phyloP scores from a whole-genome alignment of 2,113 vertebrate genomes.

The Vimba vimba region DNA sequence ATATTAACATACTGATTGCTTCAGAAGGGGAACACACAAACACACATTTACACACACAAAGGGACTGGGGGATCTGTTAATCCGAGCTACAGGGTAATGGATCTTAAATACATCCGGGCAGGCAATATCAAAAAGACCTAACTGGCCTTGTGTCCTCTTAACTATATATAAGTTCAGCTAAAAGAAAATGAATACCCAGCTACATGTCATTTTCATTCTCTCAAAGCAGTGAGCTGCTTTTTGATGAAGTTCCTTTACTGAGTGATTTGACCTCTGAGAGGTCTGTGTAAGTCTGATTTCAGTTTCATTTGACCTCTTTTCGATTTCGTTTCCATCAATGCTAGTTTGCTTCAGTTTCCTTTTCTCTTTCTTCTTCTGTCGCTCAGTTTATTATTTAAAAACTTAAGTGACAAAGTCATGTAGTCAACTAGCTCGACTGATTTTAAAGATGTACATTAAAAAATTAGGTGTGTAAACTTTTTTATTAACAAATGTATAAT shows the following conservation, averaged over 20 bases:
- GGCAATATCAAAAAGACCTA: slow-evolving; percentile 47
- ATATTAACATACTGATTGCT: slow-evolving; percentile 69
- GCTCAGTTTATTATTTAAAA: neutral
- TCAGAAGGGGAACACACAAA: slow-evolving; percentile 51
- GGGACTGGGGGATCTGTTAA: slow-evolving; percentile 50
- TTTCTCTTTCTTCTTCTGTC: neutral
- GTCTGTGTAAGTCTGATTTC: slow-evolving; percentile 60
- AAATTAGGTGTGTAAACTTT: neutral
- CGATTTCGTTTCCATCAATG: neutral
- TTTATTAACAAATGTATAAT: neutral
- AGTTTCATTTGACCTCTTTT: neutral
- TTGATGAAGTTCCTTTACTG: neutral
- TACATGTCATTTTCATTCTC: slow-evolving; percentile 1
- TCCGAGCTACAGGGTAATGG: slow-evolving; percentile 55
- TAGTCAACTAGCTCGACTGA: neutral
- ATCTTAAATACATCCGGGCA: slow-evolving; percentile 56
- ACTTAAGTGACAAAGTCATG: neutral
- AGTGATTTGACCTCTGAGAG: neutral
- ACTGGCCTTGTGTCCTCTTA: slow-evolving; percentile 13
- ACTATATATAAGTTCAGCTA: slow-evolving; percentile 31
- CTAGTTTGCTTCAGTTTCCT: neutral
- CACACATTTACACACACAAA: slow-evolving; percentile 40
- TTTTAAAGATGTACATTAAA: neutral
- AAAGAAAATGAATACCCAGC: slow-evolving; percentile 3
- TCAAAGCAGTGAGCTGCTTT: neutral